These are phyloP conservation scores for Spizella passerina DNA, from an alignment of 2,797 vertebrate species.

Conservation along the genomic window DNA sequence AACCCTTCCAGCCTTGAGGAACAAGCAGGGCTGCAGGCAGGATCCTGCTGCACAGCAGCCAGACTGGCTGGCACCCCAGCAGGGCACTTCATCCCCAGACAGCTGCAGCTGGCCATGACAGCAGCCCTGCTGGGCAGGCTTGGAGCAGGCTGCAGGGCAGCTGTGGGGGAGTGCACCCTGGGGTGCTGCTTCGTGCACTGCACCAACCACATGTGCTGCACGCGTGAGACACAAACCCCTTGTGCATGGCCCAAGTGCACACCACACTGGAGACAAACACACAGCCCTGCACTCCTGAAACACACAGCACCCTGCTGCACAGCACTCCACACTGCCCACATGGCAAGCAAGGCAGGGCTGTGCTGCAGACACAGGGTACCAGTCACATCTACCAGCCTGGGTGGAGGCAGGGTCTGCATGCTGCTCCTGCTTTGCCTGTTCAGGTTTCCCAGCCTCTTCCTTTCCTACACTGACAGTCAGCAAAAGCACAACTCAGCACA, in stretches of 20 bases:
- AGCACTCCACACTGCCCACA: rapidly evolving
- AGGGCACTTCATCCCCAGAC: conserved; percentile 85
- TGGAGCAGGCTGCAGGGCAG: neutral
- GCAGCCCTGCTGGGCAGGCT: conserved; percentile 75
- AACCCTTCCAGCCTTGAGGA: conserved; percentile 55
- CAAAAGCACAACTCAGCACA: neutral
- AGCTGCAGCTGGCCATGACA: conserved; percentile 86
- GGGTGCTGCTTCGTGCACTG: neutral
- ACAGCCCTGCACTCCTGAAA: rapidly evolving
- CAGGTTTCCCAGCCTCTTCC: neutral
- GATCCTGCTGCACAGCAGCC: conserved; percentile 85
- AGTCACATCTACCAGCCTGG: rapidly evolving
- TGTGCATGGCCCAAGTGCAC: rapidly evolving
- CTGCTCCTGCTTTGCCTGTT: neutral
- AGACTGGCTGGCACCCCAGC: conserved; percentile 91
- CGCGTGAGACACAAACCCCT: rapidly evolving
- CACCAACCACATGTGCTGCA: rapidly evolving
- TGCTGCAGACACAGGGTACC: neutral
- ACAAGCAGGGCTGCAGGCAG: conserved; percentile 74
- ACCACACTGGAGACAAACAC: neutral
- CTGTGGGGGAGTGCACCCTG: neutral
- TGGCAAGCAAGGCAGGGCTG: neutral
- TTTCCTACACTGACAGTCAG: neutral
- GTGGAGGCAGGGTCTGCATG: neutral
- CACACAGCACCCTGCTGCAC: neutral